Evolutionary conservation across 2,888 invertebrate genomes (phyloP), one percentile per base, ranked within the genome.

Genomic region (Lymantria monacha): DNA sequence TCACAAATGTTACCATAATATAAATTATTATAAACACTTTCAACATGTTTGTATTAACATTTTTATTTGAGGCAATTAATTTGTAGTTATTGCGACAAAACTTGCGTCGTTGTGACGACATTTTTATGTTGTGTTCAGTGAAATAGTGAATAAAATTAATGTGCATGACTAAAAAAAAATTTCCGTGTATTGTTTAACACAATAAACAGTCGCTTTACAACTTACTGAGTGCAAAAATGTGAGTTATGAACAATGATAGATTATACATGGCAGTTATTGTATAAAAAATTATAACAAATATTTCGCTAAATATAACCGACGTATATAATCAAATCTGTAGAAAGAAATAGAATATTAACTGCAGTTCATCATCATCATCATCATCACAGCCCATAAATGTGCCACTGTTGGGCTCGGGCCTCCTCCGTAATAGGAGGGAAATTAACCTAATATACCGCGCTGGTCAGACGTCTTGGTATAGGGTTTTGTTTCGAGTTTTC

Each of bases 131-230:
- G 79, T 69, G 57, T 76, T 71, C 73, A 64, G 73, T 79, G 80
- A 81, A 80, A 82, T 81, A 65, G 57, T 57, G 52, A 70, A 73
- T 75, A 75, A 74, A 78, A 66, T 68, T 66, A 74, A 68, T 62
- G 62, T 61, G 66, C 70, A 62, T 71, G 72, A 72, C 72, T 66
- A 62, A 50, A 52, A 61, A n/a, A 61, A 61, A 51, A 71, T 75
- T 87, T 87, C 87, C 87, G 85, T 61, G 73, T 72, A 84, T 87
- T 87, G 87, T 87, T 76, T 44, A 59, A 56, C 58, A 67, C 59
- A 65, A 64, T 73, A 69, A 72, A 63, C 63, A 60, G 53, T 51
- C 63, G 59, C 63, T 53, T 69, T 55, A 72, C 69, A 70, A 60
- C 48, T 58, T 64, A 56, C 22, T 48, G 46, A 55, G 33, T 55